Base-by-base conservation (phyloP, 2,888 invertebrate genomes). In the Bhutanitis thaidina region DNA sequence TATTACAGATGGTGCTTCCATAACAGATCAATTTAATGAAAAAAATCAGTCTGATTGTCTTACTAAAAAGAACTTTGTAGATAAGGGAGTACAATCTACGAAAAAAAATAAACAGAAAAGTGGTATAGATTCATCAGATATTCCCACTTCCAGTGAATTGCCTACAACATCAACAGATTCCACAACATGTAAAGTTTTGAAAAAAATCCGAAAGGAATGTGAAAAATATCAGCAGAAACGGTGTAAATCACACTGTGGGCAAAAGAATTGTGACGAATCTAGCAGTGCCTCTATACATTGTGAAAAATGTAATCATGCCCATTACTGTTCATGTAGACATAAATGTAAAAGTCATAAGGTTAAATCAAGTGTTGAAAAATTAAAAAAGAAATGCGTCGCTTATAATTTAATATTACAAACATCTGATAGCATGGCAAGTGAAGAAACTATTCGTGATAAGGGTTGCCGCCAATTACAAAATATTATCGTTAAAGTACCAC, bases 341-440 rank as follows among this genome's bases (percentile, higher is more conserved):
- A 83, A 77, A 64, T 84, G 86, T 57, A 83, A 75, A 60, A 59
- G 61, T 9, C 65, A 74, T 40, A 76, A 65, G 49, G 55, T 67
- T 2, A 85, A 77, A 60, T 52, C 57, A 1, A 60, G 54, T 1
- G 57, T 58, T 3, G 85, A 85, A 7, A 85, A 80, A 52, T 15
- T 60, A 0, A 77, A 74, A 50, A 84, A 81, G 53, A 84, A 80
- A 59, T 75, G 83, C 38, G 69, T 89, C 0, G 89, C 89, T 7
- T 89, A 89, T 60, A 89, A 89, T 57, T 64, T 89, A 37, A 84
- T 89, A n/a, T 66, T 89, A 44, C 86, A 89, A 58, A 80, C 86
- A 7, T 86, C 88, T 0, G 89, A 89, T 32, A 86, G 86, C 53
- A 55, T 86, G 56, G 53, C 79, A 1, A 80, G 82, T 48, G 86